Evolutionary conservation across 1,140 invertebrate species (phyloP).

Genomic region (Neelides sp.): DNA sequence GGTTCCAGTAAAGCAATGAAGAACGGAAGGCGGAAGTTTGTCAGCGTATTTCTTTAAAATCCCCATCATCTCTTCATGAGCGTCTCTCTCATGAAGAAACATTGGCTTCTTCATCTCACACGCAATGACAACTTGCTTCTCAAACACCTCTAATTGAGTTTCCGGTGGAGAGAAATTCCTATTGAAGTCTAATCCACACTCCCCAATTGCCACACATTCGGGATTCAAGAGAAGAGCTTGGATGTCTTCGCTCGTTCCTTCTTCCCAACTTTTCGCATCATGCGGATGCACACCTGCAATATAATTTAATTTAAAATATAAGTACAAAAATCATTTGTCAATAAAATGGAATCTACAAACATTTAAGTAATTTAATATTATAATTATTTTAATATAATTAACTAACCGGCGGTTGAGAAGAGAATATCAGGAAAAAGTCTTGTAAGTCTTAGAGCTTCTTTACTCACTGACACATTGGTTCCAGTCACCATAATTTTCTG

Average conservation of each 20-base stretch:
- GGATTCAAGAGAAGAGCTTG: conserved; percentile 59
- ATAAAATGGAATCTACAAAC: not conserved
- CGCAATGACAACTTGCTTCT: conserved; percentile 76
- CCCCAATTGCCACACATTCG: conserved; percentile 86
- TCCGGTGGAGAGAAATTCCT: conserved; percentile 82
- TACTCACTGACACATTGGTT: conserved; percentile 71
- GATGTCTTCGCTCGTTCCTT: conserved; percentile 45
- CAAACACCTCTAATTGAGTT: conserved; percentile 73
- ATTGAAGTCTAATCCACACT: conserved; percentile 88
- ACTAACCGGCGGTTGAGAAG: conserved; percentile 76
- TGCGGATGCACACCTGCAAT: conserved; percentile 75
- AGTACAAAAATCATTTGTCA: conserved; percentile 2
- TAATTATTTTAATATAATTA: conserved; percentile 13
- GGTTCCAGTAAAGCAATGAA: conserved; percentile 88
- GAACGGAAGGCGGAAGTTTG: conserved; percentile 62
- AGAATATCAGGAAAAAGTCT: conserved; percentile 75
- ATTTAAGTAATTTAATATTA: conserved; percentile 6
- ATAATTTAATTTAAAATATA: not conserved
- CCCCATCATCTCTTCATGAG: conserved; percentile 63
- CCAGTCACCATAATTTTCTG: conserved; percentile 90
- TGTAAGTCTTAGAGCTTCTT: conserved; percentile 75
- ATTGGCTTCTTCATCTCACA: conserved; percentile 76
- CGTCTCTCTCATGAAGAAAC: conserved; percentile 80
- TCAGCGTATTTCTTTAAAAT: conserved; percentile 41
- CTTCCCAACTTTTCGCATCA: conserved; percentile 84